phyloP scores from a whole-genome alignment of 1,140 invertebrate genomes.

The Hesperophylax magnus region DNA sequence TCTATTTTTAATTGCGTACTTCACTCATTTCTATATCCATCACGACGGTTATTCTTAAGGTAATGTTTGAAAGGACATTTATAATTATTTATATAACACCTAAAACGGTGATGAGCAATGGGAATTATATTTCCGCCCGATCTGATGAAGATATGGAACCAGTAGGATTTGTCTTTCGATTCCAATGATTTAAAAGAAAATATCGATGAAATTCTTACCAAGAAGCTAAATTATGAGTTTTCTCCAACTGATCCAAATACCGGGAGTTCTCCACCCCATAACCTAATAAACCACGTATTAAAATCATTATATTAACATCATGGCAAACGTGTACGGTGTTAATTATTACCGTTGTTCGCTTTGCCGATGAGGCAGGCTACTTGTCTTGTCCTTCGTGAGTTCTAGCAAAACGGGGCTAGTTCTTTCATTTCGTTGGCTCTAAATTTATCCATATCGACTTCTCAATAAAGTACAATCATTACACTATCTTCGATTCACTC shows the following conservation, averaged over 20 bases:
- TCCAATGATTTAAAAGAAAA: too few relatives aligned
- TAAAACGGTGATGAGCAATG: too few relatives aligned
- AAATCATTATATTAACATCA: constrained; percentile 38
- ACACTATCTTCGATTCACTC: not conserved
- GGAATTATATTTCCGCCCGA: too few relatives aligned
- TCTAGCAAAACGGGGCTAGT: constrained; percentile 2
- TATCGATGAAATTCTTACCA: too few relatives aligned
- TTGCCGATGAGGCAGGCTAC: constrained; percentile 45
- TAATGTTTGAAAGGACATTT: too few relatives aligned
- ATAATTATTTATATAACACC: too few relatives aligned
- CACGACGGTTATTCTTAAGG: too few relatives aligned
- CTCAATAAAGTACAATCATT: not conserved
- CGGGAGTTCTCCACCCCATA: not conserved
- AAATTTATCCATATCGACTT: not conserved
- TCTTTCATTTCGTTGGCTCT: constrained; percentile 2
- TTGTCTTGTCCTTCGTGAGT: constrained; percentile 43
- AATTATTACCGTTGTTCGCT: constrained; percentile 47
- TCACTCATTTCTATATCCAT: too few relatives aligned
- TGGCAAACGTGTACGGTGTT: constrained; percentile 43
- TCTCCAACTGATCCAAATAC: not conserved
- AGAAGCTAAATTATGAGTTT: not conserved
- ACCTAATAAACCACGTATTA: constrained; percentile 31
- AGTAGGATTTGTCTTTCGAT: too few relatives aligned
- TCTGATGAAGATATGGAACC: too few relatives aligned
- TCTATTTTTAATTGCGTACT: too few relatives aligned